Base-by-base conservation (phyloP, 2,797 vertebrate species). In the Coranthus polyacanthus region DNA sequence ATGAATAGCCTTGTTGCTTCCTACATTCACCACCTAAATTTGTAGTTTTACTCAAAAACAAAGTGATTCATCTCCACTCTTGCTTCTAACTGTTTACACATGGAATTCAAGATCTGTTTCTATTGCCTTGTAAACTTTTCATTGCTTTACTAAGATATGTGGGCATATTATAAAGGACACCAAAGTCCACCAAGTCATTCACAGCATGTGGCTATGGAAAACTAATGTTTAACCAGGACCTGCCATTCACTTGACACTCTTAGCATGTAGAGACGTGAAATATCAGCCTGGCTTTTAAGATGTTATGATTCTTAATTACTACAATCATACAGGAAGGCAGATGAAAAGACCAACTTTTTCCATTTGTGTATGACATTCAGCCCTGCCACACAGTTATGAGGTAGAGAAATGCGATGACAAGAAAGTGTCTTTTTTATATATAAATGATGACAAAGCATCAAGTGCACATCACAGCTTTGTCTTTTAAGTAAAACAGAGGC, bases 161-260 rank as follows among this genome's bases (percentile, higher is more conserved):
- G 17, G 34, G 16, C 18, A 62, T 12, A 20, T 36, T 29, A 42
- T 20, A 6, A n/a, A 42, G 36, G 47, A 69, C 6, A 68, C 51
- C 83, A 89, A 88, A 89, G 87, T 91, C 81, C 86, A 80, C 54
- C 65, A 34, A 42, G 44, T 59, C 16, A 58, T 41, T 3, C 21
- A 42, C 0, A 16, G 49, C 34, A 41, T 37, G 55, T 29, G 12
- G 0, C 2, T 13, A 4, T 47, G 32, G 29, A 50, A 57, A 61
- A 34, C 11, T 80, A 86, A 89, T 88, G 69, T 83, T 89, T 88
- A 88, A 88, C 86, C 52, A 70, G 1, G n/a, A 18, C 44, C 26
- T 52, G 0, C 17, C 16, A 1, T 5, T 46, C 6, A 12, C 49
- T 54, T 66, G 42, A 11, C 38, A 39, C 2, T 0, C 47, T 38